Conservation (phyloP, 2,888 invertebrate genomes). For the Eupithecia dodoneata region DNA sequence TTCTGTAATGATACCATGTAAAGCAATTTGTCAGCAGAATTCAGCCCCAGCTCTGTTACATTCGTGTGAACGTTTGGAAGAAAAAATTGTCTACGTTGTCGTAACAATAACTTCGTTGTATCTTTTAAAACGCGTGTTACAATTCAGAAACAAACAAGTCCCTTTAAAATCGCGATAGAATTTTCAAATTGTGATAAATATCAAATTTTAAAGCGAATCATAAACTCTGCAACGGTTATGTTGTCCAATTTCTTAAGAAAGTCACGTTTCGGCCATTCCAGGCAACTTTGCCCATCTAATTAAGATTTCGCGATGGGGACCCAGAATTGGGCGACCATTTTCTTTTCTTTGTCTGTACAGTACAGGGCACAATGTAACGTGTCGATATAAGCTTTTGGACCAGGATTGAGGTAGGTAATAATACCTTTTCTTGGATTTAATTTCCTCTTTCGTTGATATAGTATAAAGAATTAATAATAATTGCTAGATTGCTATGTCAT, state of each 20-base stretch:
- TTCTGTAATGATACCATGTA: no score
- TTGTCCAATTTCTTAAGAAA: slow-evolving; percentile 49
- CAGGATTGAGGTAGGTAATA: neutral
- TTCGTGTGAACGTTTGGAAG: neutral
- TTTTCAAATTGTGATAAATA: slow-evolving; percentile 30
- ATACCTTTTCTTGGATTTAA: neutral
- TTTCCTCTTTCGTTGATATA: neutral
- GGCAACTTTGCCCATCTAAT: slow-evolving; percentile 61
- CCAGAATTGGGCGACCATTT: slow-evolving; percentile 45
- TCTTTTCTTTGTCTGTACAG: slow-evolving; percentile 44
- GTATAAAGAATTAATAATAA: neutral
- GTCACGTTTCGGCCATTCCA: slow-evolving; percentile 60
- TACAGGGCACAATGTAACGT: slow-evolving; percentile 1
- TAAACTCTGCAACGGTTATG: slow-evolving; percentile 42
- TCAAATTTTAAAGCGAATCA: slow-evolving; percentile 38
- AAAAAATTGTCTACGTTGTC: neutral
- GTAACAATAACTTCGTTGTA: neutral
- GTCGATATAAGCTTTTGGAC: neutral
- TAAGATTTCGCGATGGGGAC: slow-evolving; percentile 53
- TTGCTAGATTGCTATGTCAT: neutral
- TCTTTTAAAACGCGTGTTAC: neutral
- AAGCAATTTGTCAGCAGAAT: no score
- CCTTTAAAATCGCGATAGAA: neutral
- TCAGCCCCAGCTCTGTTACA: neutral
- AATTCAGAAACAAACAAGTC: neutral